A percentile compares a stretch with the other conserved stretches of the same genome.
phyloP scores from a whole-genome alignment of 2,888 invertebrate species.

The Prenolepis imparis region DNA sequence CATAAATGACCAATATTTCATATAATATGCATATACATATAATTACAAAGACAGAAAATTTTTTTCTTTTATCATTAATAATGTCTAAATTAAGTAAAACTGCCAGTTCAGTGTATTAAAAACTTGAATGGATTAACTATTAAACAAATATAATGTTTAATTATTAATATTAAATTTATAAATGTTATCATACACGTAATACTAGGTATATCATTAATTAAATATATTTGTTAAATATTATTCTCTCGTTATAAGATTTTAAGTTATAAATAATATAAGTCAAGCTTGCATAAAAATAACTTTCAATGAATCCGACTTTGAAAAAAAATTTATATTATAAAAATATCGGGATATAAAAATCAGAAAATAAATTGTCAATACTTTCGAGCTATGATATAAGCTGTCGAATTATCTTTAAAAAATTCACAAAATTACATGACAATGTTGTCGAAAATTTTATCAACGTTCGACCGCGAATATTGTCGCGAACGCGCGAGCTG shows the following conservation, averaged over 20 bases:
- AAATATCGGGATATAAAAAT: not conserved
- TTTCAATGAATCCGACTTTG: not conserved
- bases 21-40: not conserved
- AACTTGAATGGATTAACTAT: not conserved
- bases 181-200: not conserved
- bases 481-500: conserved; percentile 55
- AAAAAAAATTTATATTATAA: not conserved
- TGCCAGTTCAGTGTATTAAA: not conserved
- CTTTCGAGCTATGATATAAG: not conserved
- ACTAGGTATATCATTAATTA: not conserved
- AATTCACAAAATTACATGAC: conserved; percentile 17
- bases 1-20: not conserved
- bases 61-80: not conserved
- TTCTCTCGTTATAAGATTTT: not conserved
- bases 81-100: conserved; percentile 2
- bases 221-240: not conserved
- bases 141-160: not conserved
- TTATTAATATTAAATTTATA: not conserved
- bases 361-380: not conserved
- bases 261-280: not conserved
- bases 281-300: not conserved
- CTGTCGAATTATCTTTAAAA: conserved; percentile 19
- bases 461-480: conserved; percentile 14
- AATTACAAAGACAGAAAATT: not conserved
- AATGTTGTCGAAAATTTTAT: conserved; percentile 21